Evolutionary conservation across 23 tunicate species (phyloP).

Genomic region (Diplosoma virens): DNA sequence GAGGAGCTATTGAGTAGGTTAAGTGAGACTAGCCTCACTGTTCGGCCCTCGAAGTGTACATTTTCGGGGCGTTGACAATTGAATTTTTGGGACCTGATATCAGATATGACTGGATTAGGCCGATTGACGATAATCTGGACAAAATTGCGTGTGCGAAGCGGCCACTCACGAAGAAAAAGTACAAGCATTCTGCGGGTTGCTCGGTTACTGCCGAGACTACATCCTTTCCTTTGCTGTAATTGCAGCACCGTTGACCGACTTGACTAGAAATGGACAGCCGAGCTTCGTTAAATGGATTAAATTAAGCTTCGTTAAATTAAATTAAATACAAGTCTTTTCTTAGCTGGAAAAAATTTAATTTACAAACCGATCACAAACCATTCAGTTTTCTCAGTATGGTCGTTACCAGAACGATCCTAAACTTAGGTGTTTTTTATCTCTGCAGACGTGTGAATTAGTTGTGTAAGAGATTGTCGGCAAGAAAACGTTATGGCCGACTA

Average conservation of each 20-base stretch:
- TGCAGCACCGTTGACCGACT: conserved; percentile 13
- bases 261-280: conserved; percentile 33
- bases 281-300: conserved; percentile 14
- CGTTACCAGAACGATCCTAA: too few species aligned
- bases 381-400: too few species aligned
- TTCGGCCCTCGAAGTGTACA: neutral
- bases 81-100: neutral
- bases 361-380: conserved; percentile 9
- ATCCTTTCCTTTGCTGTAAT: conserved; percentile 6
- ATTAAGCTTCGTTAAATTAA: conserved; percentile 4
- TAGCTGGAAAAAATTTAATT: conserved; percentile 3
- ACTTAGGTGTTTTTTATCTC: too few species aligned
- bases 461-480: too few species aligned
- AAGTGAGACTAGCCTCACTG: neutral
- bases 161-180: neutral
- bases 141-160: neutral
- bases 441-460: too few species aligned
- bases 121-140: neutral
- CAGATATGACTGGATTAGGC: neutral
- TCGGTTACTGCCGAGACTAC: neutral
- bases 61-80: neutral
- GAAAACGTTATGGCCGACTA: too few species aligned
- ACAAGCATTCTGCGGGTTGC: neutral
- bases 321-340: neutral
- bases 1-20: neutral